phyloP scores from a whole-genome alignment of 2,113 vertebrate species.

The Trichechus manatus region DNA sequence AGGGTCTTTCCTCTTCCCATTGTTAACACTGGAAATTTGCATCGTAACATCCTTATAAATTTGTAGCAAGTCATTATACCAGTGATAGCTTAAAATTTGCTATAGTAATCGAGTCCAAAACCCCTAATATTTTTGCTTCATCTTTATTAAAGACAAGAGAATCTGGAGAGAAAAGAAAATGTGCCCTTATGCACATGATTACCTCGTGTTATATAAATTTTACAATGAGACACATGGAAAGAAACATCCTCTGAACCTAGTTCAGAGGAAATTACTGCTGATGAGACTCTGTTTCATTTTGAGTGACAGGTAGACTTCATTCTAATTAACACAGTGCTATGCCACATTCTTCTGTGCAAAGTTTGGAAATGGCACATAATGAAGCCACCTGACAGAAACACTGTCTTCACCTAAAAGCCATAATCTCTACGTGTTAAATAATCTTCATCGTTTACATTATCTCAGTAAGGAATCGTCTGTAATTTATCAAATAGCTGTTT shows the following conservation, averaged over 20 bases:
- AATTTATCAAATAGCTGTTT: constrained; percentile 13
- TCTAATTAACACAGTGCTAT: background rate
- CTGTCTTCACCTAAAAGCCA: background rate
- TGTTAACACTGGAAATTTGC: constrained; percentile 52
- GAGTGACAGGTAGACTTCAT: background rate
- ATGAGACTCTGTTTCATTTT: background rate
- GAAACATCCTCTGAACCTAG: background rate
- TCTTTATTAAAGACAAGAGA: constrained; percentile 25
- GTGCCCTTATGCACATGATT: background rate
- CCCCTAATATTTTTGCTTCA: background rate
- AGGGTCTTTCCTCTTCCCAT: constrained; percentile 48
- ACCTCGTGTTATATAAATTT: background rate
- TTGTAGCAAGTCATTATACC: background rate
- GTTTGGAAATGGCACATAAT: background rate
- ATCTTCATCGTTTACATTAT: background rate
- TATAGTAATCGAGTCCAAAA: background rate
- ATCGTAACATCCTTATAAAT: background rate
- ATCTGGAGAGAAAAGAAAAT: background rate
- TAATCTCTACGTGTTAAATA: background rate
- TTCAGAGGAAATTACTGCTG: background rate
- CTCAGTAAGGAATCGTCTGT: background rate
- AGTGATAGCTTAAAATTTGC: background rate
- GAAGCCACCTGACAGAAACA: background rate
- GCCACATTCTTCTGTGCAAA: background rate
- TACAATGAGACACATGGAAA: background rate